Evolutionary conservation across 2,888 invertebrate genomes (phyloP), one percentile per base, ranked within the genome.

Genomic region (Eucriotettix oculatus): DNA sequence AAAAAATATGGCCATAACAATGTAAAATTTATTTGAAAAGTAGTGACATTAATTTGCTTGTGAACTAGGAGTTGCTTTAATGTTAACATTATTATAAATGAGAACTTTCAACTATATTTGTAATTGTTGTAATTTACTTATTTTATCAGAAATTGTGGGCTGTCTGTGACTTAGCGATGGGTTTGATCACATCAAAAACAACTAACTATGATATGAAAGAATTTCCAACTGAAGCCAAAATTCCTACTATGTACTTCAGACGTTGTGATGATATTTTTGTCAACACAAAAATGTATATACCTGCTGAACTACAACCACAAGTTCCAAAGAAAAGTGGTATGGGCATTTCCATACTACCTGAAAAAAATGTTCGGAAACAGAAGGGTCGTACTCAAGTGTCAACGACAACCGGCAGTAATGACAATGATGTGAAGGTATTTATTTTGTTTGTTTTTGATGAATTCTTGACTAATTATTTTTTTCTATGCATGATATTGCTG

Each of bases 81-180:
- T n/a, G n/a, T n/a, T n/a, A n/a, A n/a, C 7, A 7, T 29, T 29
- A 2, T 29, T 29, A 29, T 29, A 29, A 29, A 7, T 7, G 29
- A 29, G 29, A n/a, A 29, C 29, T 29, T 29, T 29, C 29, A 29
- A 29, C 29, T 29, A 29, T n/a, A n/a, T 29, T 29, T 29, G 29
- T 29, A 5, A 2, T 29, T 2, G 29, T 29, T 29, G 29, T 7
- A 29, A 29, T 29, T 29, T 29, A 7, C 7, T 29, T 29, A 29
- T 29, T 16, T 54, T 54, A 1, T 54, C 74, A 96, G 93, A 96
- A 94, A 88, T 76, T 98, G 72, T 98, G 96, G 89, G 90, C 96
- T 42, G 84, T 93, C 59, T 96, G 96, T 78, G 98, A 98, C 79
- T 78, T 98, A 65, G 90, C 95, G 16, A 85, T 94, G 78, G 89